A percentile compares a stretch with the other conserved stretches of the same genome.
These are phyloP conservation scores for Tyto alba DNA, from an alignment of 2,113 vertebrate species.

Conservation along the genomic window DNA sequence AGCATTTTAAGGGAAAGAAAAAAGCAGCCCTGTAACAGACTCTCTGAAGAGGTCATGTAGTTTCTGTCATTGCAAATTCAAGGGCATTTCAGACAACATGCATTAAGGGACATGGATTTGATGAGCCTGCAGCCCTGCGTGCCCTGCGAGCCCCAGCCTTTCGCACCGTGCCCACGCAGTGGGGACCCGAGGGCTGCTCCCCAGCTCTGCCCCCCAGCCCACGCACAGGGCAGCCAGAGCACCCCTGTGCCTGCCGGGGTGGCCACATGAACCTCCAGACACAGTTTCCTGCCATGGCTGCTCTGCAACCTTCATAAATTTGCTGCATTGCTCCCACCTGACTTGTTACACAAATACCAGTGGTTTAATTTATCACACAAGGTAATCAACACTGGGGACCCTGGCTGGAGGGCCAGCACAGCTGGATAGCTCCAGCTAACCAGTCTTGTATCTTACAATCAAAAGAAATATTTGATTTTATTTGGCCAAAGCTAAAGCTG, in stretches of 20 bases:
- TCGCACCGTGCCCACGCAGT: too few species aligned
- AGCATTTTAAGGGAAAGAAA: too few species aligned
- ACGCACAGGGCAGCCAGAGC: too few species aligned
- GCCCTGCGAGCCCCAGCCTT: background rate
- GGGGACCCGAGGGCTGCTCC: too few species aligned
- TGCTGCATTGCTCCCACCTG: background rate
- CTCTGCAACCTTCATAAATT: rapidly evolving
- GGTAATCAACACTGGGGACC: background rate
- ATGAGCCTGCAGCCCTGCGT: background rate
- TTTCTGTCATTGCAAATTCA: background rate
- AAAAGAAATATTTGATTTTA: background rate
- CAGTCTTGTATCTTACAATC: background rate
- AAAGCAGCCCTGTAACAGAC: background rate
- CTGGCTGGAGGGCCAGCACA: background rate
- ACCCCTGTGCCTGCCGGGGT: background rate
- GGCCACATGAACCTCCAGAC: background rate
- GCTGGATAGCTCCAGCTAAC: background rate
- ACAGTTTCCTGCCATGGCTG: background rate
- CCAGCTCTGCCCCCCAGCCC: background rate
- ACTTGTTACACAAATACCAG: background rate
- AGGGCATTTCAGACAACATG: background rate
- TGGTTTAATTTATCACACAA: background rate
- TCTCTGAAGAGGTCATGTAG: background rate
- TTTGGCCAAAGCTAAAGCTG: background rate
- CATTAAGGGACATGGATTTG: background rate